A percentile compares a stretch with the other conserved stretches of the same genome.
These are phyloP conservation scores for Furcifer pardalis DNA, from an alignment of 2,797 vertebrate genomes.

Conservation along the genomic window DNA sequence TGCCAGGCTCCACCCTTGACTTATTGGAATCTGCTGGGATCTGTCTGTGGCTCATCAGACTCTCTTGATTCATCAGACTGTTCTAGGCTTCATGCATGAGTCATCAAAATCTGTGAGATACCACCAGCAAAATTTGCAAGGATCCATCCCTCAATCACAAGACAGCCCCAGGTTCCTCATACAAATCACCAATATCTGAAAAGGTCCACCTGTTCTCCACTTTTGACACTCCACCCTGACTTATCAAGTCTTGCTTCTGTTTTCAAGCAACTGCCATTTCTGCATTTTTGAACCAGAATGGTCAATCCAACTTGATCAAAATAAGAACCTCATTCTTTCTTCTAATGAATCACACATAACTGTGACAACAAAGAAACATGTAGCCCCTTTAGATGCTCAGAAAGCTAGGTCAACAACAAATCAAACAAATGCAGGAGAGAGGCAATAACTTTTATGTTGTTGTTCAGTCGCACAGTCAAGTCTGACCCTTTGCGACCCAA, in stretches of 20 bases:
- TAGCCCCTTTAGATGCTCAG: neutral
- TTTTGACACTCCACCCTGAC: neutral
- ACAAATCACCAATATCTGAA: neutral
- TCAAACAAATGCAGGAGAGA: too few relatives aligned
- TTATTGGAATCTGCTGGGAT: too few relatives aligned
- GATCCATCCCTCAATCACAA: neutral
- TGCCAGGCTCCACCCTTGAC: neutral
- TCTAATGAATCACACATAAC: slow-evolving; percentile 20
- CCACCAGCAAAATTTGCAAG: neutral
- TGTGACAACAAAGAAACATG: neutral
- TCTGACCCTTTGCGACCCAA: rapidly evolving
- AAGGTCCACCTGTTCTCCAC: neutral
- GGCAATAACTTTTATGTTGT: too few relatives aligned
- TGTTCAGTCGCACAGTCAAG: too few relatives aligned
- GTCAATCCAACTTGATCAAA: slow-evolving; percentile 44
- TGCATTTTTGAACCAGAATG: slow-evolving; percentile 37
- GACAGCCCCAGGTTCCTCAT: neutral
- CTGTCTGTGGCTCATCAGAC: too few relatives aligned
- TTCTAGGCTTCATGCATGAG: neutral
- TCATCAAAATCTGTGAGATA: neutral
- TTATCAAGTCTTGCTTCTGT: too few relatives aligned
- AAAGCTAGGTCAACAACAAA: neutral
- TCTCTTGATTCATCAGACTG: too few relatives aligned
- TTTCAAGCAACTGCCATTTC: slow-evolving; percentile 11
- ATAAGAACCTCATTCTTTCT: slow-evolving; percentile 40